Evolutionary conservation across 2,888 invertebrate genomes (phyloP).

Genomic region (Euspilapteryx auroguttella): DNA sequence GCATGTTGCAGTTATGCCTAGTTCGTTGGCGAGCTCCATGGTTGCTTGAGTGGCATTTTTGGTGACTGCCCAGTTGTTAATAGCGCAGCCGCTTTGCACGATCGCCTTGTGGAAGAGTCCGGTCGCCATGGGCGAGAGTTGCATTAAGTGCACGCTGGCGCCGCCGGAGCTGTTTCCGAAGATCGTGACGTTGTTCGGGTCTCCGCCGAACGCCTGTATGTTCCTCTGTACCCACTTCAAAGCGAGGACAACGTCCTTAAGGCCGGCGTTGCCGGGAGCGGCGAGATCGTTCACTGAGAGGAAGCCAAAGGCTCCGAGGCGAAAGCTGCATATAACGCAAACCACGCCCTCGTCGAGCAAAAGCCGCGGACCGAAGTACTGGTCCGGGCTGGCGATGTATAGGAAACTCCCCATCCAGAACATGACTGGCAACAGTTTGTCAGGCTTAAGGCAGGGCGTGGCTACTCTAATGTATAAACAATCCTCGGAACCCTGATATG

Average conservation of each 20-base stretch:
- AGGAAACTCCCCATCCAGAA: slow-evolving; percentile 47
- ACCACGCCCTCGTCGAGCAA: slow-evolving; percentile 30
- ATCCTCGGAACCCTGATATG: slow-evolving; percentile 32
- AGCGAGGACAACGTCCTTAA: slow-evolving; percentile 46
- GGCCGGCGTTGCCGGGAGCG: slow-evolving; percentile 46
- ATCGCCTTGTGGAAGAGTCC: slow-evolving; percentile 50
- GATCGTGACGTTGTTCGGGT: slow-evolving; percentile 44
- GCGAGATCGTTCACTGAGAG: slow-evolving; percentile 35
- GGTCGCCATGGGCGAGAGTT: slow-evolving; percentile 45
- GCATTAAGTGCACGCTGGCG: slow-evolving; percentile 43
- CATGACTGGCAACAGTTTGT: slow-evolving; percentile 44
- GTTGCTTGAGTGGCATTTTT: slow-evolving; percentile 30
- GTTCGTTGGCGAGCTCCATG: slow-evolving; percentile 22
- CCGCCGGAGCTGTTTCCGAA: slow-evolving; percentile 50
- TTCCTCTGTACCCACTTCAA: slow-evolving; percentile 46
- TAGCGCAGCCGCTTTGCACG: slow-evolving; percentile 41
- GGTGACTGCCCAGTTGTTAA: slow-evolving; percentile 35
- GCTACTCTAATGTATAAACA: slow-evolving; percentile 43
- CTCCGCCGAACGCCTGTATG: slow-evolving; percentile 40
- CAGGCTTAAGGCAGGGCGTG: slow-evolving; percentile 24
- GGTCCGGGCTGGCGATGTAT: slow-evolving; percentile 23
- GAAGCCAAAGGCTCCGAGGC: slow-evolving; percentile 49
- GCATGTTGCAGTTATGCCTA: slow-evolving; percentile 22
- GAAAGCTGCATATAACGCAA: slow-evolving; percentile 40
- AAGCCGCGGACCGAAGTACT: slow-evolving; percentile 28